phyloP scores from a whole-genome alignment of 2,888 invertebrate species.

The Aricia artaxerxes region DNA sequence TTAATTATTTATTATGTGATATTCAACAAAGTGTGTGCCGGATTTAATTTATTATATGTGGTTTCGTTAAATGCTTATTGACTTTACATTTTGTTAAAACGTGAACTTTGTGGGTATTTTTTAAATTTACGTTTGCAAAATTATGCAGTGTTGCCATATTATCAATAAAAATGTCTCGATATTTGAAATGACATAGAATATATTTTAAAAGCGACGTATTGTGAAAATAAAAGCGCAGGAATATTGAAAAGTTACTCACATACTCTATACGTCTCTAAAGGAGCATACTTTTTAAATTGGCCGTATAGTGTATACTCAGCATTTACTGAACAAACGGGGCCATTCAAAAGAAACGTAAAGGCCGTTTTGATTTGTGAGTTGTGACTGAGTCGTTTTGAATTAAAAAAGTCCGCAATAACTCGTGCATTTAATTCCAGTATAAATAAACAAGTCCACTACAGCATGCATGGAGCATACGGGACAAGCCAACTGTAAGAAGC shows the following conservation, averaged over 20 bases:
- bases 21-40: neutral
- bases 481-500: conserved; percentile 48
- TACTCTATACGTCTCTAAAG: neutral
- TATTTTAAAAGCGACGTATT: neutral
- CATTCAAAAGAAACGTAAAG: conserved; percentile 16
- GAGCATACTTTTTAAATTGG: conserved; percentile 12
- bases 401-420: conserved; percentile 30
- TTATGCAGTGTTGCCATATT: neutral
- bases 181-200: neutral
- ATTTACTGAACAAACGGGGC: neutral
- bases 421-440: conserved; percentile 33
- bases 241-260: conserved; percentile 2
- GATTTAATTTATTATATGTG: neutral
- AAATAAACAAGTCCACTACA: conserved; percentile 34
- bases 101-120: neutral
- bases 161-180: neutral
- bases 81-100: neutral
- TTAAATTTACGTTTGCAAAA: neutral
- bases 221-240: neutral
- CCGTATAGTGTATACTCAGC: conserved; percentile 7
- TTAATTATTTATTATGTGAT: neutral
- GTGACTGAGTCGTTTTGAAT: conserved; percentile 23
- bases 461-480: conserved; percentile 44
- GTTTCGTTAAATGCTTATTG: neutral
- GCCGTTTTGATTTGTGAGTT: neutral